Conservation (phyloP, 2,888 invertebrate genomes). For the Epirrhoe tristata region DNA sequence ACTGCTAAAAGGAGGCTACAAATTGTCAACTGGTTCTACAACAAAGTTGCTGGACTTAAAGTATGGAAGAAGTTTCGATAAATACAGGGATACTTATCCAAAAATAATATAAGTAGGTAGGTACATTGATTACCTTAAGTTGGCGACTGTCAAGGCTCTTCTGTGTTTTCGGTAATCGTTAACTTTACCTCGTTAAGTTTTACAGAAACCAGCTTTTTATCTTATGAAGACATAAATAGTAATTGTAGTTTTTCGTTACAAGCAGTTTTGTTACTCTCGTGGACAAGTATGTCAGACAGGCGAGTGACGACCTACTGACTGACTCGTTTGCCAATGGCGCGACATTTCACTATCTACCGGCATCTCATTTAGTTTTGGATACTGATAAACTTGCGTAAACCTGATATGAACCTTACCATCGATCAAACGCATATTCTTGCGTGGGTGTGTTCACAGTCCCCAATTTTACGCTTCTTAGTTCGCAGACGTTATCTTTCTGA, state of each 20-base stretch:
- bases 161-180: slow-evolving; percentile 17
- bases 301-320: slow-evolving; percentile 69
- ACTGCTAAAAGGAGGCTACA: neutral
- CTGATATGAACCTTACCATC: slow-evolving; percentile 15
- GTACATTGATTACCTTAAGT: neutral
- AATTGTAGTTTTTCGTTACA: slow-evolving; percentile 57
- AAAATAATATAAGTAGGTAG: neutral
- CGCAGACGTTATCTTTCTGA: neutral
- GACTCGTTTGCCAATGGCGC: slow-evolving; percentile 60
- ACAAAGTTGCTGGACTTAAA: neutral
- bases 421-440: slow-evolving; percentile 15
- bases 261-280: slow-evolving; percentile 67
- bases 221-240: slow-evolving; percentile 43
- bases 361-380: slow-evolving; percentile 52
- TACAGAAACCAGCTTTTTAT: slow-evolving; percentile 35
- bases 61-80: neutral
- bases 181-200: slow-evolving; percentile 27
- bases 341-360: slow-evolving; percentile 72
- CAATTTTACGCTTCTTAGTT: slow-evolving; percentile 3
- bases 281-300: slow-evolving; percentile 69
- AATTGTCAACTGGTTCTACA: slow-evolving; percentile 5
- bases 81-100: neutral
- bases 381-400: slow-evolving; percentile 33
- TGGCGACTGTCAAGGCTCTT: slow-evolving; percentile 1
- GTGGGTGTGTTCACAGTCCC: slow-evolving; percentile 8